Conservation (phyloP, 2,888 invertebrate genomes). For the Metopia argyrocephala region DNA sequence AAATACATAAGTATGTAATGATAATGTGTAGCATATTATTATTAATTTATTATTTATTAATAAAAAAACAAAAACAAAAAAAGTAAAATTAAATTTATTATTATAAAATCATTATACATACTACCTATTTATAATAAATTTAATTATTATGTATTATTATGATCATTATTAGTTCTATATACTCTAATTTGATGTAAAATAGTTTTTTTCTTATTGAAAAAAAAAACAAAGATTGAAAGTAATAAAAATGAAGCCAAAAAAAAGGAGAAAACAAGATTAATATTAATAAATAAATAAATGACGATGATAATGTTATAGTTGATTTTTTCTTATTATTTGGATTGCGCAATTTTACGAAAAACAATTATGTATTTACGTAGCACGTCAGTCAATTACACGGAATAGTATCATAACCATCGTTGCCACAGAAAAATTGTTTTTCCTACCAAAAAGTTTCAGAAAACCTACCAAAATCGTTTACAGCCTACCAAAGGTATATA, state of each 20-base stretch:
- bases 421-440: too few species aligned
- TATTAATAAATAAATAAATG: constrained; percentile 43
- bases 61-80: too few species aligned
- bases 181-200: constrained; percentile 75
- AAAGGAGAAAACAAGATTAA: constrained; percentile 9
- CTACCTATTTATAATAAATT: constrained; percentile 62
- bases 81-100: constrained; percentile 52
- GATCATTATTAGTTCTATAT: constrained; percentile 73
- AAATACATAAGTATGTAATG: too few species aligned
- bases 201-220: constrained; percentile 75
- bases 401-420: too few species aligned
- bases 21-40: constrained; percentile 64
- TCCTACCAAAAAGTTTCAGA: too few species aligned
- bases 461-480: too few species aligned
- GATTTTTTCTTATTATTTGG: constrained; percentile 40
- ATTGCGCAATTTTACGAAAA: too few species aligned
- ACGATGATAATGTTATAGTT: constrained; percentile 36
- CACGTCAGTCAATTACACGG: too few species aligned
- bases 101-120: constrained; percentile 59
- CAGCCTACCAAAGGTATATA: too few species aligned
- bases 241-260: constrained; percentile 57
- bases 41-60: constrained; percentile 52
- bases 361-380: too few species aligned
- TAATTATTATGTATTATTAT: constrained; percentile 67
- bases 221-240: constrained; percentile 65